Evolutionary conservation across 2,888 invertebrate species (phyloP), one percentile per base, ranked within the genome.

Genomic region (Petrolisthes manimaculis): DNA sequence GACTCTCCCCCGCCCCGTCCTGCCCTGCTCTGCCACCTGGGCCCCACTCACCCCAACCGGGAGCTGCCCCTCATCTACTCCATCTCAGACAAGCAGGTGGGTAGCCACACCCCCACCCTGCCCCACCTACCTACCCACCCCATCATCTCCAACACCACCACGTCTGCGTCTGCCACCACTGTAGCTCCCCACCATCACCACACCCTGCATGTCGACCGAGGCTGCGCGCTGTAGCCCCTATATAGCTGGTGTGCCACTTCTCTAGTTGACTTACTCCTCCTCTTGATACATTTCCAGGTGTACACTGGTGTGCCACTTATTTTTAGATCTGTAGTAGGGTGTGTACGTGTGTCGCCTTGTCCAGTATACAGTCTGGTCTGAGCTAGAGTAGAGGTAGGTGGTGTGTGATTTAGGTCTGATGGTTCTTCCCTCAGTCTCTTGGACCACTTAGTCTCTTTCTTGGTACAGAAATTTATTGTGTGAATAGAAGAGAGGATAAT

Each of bases 21-120:
- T 54, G 83, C 84, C 79, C 54, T 86, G 71, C 84, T 91, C 78
- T 91, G 88, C 75, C 88, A 84, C 86, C 83, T 91, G 86, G 91
- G 89, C 77, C 89, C 86, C 54, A 84, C 88, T 12, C 89, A 79
- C 78, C 84, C 91, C 6, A 53, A 71, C 81, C 80, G 74, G 37
- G 83, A 84, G 75, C 88, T 84, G 51, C 91, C 89, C 8, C 37
- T 89, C 67, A 74, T 88, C 88, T 89, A 80, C 88, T 53, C 88
- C 79, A 53, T 80, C 77, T 77, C 86, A n/a, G 83, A 61, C 53
- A 3, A 51, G 56, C 80, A 91, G 91, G 91, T 91, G 86, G 86
- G 91, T 89, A 86, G 78, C 78, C 24, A 77, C 83, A 67, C 83
- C 67, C 87, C 51, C 56, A 51, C 81, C 74, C 56, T 83, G n/a